These are phyloP conservation scores for Chaenogobius annularis DNA, from an alignment of 2,113 vertebrate genomes.

Conservation along the genomic window DNA sequence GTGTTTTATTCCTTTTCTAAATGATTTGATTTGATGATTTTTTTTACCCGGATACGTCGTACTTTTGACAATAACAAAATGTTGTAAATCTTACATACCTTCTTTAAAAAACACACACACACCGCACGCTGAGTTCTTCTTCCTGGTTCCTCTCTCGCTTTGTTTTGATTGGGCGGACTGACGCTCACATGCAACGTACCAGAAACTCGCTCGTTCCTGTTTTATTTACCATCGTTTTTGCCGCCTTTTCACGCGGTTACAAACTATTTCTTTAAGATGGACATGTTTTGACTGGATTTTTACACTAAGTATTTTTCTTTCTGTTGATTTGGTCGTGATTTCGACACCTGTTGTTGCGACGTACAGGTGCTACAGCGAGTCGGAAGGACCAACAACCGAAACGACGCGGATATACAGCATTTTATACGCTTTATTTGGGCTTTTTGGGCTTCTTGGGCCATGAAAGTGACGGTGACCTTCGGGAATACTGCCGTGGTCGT, in stretches of 20 bases:
- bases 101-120: no score
- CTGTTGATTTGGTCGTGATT: conserved; percentile 26
- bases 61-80: no score
- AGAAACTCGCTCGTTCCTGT: conserved; percentile 1
- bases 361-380: conserved; percentile 41
- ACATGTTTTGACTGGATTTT: background rate
- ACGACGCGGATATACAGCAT: background rate
- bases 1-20: no score
- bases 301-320: background rate
- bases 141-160: conserved; percentile 60
- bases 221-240: background rate
- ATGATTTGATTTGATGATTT: no score
- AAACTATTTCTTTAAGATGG: background rate
- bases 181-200: conserved; percentile 9
- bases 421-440: background rate
- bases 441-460: conserved; percentile 36
- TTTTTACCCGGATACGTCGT: no score
- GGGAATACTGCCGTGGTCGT: conserved; percentile 86
- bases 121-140: conserved; percentile 59
- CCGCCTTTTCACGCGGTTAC: background rate
- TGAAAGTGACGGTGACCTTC: conserved; percentile 93
- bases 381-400: background rate
- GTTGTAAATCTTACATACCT: no score
- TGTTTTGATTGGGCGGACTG: conserved; percentile 55
- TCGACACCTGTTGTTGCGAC: conserved; percentile 74